A percentile compares a stretch with the other conserved stretches of the same genome.
Evolutionary conservation across 2,888 invertebrate genomes (phyloP).

Genomic region (Drosophila glabriapex): DNA sequence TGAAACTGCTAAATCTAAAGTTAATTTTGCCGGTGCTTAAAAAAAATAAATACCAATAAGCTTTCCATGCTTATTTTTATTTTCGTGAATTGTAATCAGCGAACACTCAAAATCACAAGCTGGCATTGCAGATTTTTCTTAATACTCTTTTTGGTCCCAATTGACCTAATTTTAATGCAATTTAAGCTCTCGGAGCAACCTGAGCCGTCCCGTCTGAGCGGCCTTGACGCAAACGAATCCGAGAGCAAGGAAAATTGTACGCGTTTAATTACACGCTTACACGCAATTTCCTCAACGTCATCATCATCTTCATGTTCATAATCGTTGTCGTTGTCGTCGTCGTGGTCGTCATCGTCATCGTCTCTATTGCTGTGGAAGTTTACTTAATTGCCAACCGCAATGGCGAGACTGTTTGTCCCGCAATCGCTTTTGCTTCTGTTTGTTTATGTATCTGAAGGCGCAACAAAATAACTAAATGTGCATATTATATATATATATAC

Average conservation of each 20-base stretch:
- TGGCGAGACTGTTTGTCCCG: slow-evolving; percentile 40
- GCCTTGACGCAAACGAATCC: slow-evolving; percentile 36
- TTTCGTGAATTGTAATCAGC: slow-evolving; percentile 23
- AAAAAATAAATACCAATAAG: slow-evolving; percentile 12
- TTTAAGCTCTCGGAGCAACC: slow-evolving; percentile 41
- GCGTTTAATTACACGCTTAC: slow-evolving; percentile 73
- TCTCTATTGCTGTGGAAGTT: slow-evolving; percentile 54
- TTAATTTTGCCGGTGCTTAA: slow-evolving; percentile 6
- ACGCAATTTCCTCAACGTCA: slow-evolving; percentile 67
- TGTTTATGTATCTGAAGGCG: slow-evolving; percentile 36
- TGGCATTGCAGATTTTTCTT: slow-evolving; percentile 20
- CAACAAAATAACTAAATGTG: slow-evolving; percentile 6
- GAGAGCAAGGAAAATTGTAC: slow-evolving; percentile 25
- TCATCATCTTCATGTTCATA: slow-evolving; percentile 9
- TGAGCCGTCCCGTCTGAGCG: slow-evolving; percentile 11
- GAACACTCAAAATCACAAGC: slow-evolving; percentile 30
- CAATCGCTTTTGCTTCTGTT: slow-evolving; percentile 32
- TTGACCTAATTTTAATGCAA: slow-evolving; percentile 73
- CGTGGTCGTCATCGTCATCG: slow-evolving; percentile 13
- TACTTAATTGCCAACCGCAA: slow-evolving; percentile 53
- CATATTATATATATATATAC: neutral
- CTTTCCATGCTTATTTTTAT: neutral
- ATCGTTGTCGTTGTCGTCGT: neutral
- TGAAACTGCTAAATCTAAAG: slow-evolving; percentile 22
- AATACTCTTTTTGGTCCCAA: slow-evolving; percentile 42